Evolutionary conservation across 2,113 vertebrate genomes (phyloP).

Genomic region (Dipodomys merriami): DNA sequence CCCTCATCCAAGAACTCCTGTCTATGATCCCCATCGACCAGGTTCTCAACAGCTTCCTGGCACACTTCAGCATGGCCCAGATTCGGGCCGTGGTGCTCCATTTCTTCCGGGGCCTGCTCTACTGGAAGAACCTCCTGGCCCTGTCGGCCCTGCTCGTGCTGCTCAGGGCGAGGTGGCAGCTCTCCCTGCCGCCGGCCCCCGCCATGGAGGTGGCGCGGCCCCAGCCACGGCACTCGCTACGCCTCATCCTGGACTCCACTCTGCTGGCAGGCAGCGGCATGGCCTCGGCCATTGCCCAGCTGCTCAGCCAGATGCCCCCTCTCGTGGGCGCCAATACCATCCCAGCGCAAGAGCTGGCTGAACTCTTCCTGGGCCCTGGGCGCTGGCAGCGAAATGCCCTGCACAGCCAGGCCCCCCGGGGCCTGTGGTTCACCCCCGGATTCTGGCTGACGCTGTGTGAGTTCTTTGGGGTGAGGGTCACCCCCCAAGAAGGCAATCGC

Average conservation of each 20-base stretch:
- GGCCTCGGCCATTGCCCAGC: neutral
- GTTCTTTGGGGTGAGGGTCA: neutral
- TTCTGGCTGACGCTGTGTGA: constrained; percentile 66
- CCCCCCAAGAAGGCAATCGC: rapidly evolving
- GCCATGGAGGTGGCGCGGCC: rapidly evolving
- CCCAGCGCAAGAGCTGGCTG: neutral
- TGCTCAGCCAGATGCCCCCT: constrained; percentile 49
- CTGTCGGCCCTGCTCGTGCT: constrained; percentile 23
- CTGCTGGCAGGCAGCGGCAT: rapidly evolving
- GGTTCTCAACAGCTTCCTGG: constrained; percentile 37
- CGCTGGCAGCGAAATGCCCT: neutral
- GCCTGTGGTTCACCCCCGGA: neutral
- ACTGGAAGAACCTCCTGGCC: constrained; percentile 54
- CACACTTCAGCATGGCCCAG: constrained; percentile 55
- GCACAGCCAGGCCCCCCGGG: neutral
- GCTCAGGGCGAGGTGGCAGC: neutral
- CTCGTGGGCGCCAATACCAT: neutral
- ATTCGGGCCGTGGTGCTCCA: neutral
- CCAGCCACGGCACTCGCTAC: rapidly evolving
- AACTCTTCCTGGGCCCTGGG: neutral
- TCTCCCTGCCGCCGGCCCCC: rapidly evolving
- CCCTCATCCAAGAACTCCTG: neutral
- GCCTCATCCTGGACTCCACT: neutral
- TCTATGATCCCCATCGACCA: neutral
- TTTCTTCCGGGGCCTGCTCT: constrained; percentile 49